A percentile compares a stretch with the other conserved stretches of the same genome.
phyloP scores from a whole-genome alignment of 1,140 invertebrate species.

The Dendroctonus valens region DNA sequence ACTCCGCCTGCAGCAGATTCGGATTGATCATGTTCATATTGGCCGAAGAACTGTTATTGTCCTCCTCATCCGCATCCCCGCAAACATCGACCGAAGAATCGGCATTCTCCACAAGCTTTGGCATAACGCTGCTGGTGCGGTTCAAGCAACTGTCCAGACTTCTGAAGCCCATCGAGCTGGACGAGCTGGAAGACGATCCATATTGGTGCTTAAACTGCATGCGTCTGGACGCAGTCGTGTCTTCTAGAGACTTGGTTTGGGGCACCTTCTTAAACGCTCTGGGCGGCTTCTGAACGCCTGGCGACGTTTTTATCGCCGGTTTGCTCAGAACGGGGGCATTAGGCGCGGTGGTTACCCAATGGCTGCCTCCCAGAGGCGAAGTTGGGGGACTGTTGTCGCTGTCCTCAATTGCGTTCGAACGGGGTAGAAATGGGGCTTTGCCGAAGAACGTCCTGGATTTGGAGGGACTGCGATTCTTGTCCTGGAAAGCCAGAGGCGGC shows the following conservation, averaged over 20 bases:
- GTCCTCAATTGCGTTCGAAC: constrained; percentile 59
- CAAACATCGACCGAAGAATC: constrained; percentile 59
- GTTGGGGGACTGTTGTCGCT: constrained; percentile 57
- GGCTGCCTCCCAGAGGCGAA: constrained; percentile 49
- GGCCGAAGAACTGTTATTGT: constrained; percentile 53
- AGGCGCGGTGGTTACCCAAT: constrained; percentile 42
- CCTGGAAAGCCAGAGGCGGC: constrained; percentile 62
- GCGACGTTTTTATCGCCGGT: constrained; percentile 26
- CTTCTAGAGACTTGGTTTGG: constrained; percentile 59
- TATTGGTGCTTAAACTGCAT: constrained; percentile 56
- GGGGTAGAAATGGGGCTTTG: constrained; percentile 55
- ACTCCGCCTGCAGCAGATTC: constrained; percentile 24
- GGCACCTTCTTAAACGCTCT: constrained; percentile 48
- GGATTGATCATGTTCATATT: constrained; percentile 46
- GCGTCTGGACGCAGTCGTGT: constrained; percentile 53
- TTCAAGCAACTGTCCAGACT: constrained; percentile 57
- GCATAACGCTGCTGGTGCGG: constrained; percentile 51
- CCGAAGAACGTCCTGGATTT: constrained; percentile 48
- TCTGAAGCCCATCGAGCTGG: constrained; percentile 58
- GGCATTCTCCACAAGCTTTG: constrained; percentile 57
- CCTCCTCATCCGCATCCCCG: constrained; percentile 59
- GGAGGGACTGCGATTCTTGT: constrained; percentile 48
- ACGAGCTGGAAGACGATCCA: constrained; percentile 57
- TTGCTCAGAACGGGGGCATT: constrained; percentile 24
- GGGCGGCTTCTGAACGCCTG: constrained; percentile 32